Evolutionary conservation across 2,113 vertebrate species (phyloP).

Genomic region (Chascanopsetta lugubris): DNA sequence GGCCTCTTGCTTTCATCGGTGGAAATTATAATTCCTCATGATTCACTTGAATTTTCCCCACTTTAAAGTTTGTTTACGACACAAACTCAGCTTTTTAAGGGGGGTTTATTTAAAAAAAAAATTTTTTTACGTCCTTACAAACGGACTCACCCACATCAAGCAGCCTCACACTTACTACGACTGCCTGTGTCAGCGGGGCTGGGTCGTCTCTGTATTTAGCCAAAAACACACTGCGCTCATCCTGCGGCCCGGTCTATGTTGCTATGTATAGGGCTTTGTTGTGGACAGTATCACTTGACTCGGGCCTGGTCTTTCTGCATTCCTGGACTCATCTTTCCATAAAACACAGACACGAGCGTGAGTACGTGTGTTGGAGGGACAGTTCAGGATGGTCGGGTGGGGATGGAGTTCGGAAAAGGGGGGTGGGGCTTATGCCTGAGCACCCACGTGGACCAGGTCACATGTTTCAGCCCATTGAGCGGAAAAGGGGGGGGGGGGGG

Average conservation of each 20-base stretch:
- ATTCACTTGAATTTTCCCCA: not conserved
- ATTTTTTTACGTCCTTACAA: not conserved
- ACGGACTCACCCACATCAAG: not conserved
- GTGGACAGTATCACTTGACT: constrained; percentile 58
- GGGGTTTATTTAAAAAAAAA: too few species aligned
- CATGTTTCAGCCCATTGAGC: constrained; percentile 55
- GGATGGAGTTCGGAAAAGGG: too few species aligned
- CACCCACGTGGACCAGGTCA: constrained; percentile 48
- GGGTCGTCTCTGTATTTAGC: constrained; percentile 58
- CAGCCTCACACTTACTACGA: constrained; percentile 5
- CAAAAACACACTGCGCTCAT: constrained; percentile 59
- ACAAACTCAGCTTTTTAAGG: constrained; percentile 21
- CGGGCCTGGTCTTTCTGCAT: constrained; percentile 43
- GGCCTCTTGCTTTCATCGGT: not conserved
- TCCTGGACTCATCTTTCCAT: constrained; percentile 52
- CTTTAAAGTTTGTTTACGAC: not conserved
- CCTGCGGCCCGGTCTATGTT: constrained; percentile 53
- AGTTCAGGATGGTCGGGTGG: constrained; percentile 39
- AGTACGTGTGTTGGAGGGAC: constrained; percentile 34
- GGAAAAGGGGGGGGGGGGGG: constrained; percentile 8
- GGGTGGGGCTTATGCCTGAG: constrained; percentile 24
- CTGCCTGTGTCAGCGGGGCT: constrained; percentile 34
- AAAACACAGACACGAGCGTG: constrained; percentile 35
- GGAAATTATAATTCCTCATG: not conserved
- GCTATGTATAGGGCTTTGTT: constrained; percentile 67